A percentile compares a stretch with the other conserved stretches of the same genome.
phyloP scores from a whole-genome alignment of 2,797 vertebrate genomes.

The Rhincodon typus region DNA sequence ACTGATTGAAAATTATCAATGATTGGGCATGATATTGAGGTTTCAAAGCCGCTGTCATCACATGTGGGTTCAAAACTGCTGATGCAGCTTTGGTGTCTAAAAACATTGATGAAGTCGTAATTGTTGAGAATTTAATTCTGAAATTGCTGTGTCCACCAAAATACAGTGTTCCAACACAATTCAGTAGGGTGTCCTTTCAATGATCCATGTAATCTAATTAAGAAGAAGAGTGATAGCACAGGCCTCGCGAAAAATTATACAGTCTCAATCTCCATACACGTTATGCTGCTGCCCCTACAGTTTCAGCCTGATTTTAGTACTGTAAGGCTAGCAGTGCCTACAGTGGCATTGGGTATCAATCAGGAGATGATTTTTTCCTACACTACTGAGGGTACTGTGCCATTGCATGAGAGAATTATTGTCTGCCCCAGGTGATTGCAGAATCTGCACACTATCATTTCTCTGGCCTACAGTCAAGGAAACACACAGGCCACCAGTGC shows the following conservation, averaged over 20 bases:
- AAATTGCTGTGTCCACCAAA: slow-evolving; percentile 29
- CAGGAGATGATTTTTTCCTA: neutral
- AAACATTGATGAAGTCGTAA: slow-evolving; percentile 28
- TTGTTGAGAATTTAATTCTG: slow-evolving; percentile 2
- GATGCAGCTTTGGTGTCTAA: slow-evolving; percentile 11
- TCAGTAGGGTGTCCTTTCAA: slow-evolving; percentile 19
- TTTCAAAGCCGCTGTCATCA: neutral
- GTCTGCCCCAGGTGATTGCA: neutral
- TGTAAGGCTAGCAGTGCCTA: neutral
- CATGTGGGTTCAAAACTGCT: slow-evolving; percentile 8
- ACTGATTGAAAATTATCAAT: neutral
- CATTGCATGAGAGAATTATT: neutral
- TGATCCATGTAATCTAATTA: slow-evolving; percentile 34
- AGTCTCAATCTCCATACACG: neutral
- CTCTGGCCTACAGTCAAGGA: neutral
- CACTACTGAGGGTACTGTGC: neutral
- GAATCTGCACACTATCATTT: neutral
- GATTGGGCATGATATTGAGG: neutral
- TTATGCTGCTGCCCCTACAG: neutral
- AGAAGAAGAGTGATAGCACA: neutral
- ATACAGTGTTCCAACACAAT: slow-evolving; percentile 3
- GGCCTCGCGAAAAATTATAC: neutral
- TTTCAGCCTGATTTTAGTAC: neutral
- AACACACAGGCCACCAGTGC: neutral
- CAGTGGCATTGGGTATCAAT: neutral